A percentile compares a stretch with the other conserved stretches of the same genome.
Conservation (phyloP, 2,797 vertebrate species). For the Psittacula echo region DNA sequence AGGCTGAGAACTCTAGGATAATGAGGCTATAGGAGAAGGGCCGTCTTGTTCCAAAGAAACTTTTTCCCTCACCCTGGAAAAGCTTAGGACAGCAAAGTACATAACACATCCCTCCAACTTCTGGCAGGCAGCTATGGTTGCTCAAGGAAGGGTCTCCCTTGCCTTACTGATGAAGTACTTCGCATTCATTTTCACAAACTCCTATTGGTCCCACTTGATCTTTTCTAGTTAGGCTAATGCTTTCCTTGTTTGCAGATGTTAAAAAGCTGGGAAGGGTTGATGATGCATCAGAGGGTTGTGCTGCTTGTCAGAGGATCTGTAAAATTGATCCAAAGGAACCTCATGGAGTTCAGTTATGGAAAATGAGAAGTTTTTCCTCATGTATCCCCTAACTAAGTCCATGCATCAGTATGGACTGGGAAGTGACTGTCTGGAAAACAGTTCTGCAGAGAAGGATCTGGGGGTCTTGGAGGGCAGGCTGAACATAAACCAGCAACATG, state of each 20-base stretch:
- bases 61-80: not conserved
- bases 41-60: not conserved
- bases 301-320: not conserved
- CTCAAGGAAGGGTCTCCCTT: not conserved
- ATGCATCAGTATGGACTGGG: not conserved
- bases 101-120: not conserved
- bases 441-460: not conserved
- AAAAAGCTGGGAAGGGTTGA: not conserved
- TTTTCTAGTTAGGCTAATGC: not conserved
- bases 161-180: not conserved
- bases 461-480: not conserved
- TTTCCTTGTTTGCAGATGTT: not conserved
- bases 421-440: rapidly evolving
- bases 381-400: not conserved
- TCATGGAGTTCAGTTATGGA: not conserved
- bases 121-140: not conserved
- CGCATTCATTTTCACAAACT: not conserved
- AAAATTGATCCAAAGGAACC: not conserved
- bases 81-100: not conserved
- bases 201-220: not conserved
- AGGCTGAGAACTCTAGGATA: not conserved
- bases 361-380: not conserved
- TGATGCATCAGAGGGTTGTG: not conserved
- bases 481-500: not conserved
- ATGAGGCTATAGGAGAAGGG: not conserved